Conservation (phyloP, 53 echinoderm and acorn worm genomes). For the Apostichopus leukothele region DNA sequence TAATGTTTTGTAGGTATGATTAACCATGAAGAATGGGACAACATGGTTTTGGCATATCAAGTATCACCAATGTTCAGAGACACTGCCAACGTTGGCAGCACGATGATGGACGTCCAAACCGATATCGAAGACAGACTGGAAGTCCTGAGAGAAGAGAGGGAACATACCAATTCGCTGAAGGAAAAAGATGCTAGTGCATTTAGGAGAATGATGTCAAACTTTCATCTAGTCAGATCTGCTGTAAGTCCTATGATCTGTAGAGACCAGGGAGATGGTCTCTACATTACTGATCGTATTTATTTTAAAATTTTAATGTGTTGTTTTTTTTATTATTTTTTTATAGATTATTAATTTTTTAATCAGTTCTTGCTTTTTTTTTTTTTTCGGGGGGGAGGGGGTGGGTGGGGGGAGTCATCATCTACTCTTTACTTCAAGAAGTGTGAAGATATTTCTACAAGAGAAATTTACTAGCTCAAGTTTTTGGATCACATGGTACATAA, state of each 20-base stretch:
- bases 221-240: not conserved
- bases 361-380: no score
- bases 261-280: not conserved
- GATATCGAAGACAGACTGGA: not conserved
- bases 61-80: not conserved
- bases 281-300: no score
- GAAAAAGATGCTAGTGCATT: not conserved
- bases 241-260: not conserved
- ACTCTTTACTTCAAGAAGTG: no score
- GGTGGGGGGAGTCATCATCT: no score
- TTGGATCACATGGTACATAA: no score
- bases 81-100: not conserved
- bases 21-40: not conserved
- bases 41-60: not conserved
- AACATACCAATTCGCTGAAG: not conserved
- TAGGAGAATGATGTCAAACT: not conserved
- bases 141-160: not conserved
- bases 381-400: no score
- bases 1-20: not conserved
- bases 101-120: not conserved
- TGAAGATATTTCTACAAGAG: no score
- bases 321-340: no score
- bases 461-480: no score
- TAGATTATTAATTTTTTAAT: no score
- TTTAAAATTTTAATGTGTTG: no score